Evolutionary conservation across 1,140 invertebrate genomes (phyloP).

Genomic region (Theocolax elegans): DNA sequence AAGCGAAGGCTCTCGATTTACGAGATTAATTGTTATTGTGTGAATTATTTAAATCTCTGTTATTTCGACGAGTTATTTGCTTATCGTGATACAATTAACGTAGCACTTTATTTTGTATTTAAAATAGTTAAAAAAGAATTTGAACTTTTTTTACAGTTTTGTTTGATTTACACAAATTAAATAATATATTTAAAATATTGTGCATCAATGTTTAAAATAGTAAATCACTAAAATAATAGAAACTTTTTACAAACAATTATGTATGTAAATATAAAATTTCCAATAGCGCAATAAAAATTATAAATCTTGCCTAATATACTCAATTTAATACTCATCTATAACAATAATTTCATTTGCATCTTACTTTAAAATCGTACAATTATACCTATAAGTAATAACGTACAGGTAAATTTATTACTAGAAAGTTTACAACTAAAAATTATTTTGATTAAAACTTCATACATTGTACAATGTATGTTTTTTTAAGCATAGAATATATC

Average conservation of each 20-base stretch:
- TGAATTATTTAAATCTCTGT: not conserved
- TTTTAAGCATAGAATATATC: slow-evolving; percentile 8
- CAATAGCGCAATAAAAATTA: not conserved
- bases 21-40: not conserved
- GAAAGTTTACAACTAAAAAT: not conserved
- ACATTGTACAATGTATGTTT: not conserved
- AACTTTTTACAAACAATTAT: not conserved
- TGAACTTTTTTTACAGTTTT: no score
- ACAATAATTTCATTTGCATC: slow-evolving; percentile 17
- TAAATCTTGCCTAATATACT: slow-evolving; percentile 1
- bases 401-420: not conserved
- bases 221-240: not conserved
- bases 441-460: slow-evolving; percentile 12
- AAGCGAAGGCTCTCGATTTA: slow-evolving; percentile 22
- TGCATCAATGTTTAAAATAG: no score
- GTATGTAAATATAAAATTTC: not conserved
- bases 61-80: not conserved
- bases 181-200: no score
- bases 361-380: slow-evolving; percentile 17
- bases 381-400: slow-evolving; percentile 7
- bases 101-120: no score
- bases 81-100: no score
- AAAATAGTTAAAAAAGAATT: no score
- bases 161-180: no score
- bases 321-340: not conserved